Evolutionary conservation across 2,113 vertebrate genomes (phyloP), one percentile per base, ranked within the genome.

Genomic region (Microtus oregoni): DNA sequence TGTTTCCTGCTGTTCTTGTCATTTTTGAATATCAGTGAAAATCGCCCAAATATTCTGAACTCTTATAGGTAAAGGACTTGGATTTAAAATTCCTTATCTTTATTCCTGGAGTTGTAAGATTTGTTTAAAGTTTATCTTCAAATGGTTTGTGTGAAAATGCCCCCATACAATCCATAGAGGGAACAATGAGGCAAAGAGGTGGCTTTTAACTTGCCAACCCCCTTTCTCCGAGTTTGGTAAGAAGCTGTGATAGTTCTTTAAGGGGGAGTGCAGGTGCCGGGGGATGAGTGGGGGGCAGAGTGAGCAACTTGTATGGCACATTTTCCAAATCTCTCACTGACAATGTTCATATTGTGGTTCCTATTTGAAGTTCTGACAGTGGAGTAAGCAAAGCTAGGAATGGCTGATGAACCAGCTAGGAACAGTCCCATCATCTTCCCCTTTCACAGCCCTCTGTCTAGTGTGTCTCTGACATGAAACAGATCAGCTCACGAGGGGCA

Each of bases 331-430:
- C 26, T 95, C 86, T 96, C 47, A 50, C 63, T 89, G 77, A 55
- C 65, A 86, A 79, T 70, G 65, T 75, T 61, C 73, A 77, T 92
- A 89, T 70, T 78, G 73, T 11, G 35, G 47, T 94, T 97, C 92
- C 93, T 96, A 35, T 75, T 55, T 91, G 91, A 94, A 94, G 82
- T 95, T 77, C 52, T 89, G 81, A 90, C 77, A 92, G 65, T 82
- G 73, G 76, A 73, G 35, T 26, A 86, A 86, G 35, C n/a, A 32
- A 68, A 32, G 19, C 76, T 44, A 41, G 72, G 91, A 94, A 65
- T 10, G 28, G 30, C 7, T 79, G 67, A 91, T 50, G 44, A 73
- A 68, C 76, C 19, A 82, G 67, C n/a, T 89, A n/a, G 5, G 75
- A 65, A 89, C 67, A 73, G 24, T 44, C 4, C 5, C 61, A 35